Percentiles rank a stretch among this genome's conserved stretches.
Conservation (phyloP, 2,888 invertebrate genomes). For the Idaea straminata region DNA sequence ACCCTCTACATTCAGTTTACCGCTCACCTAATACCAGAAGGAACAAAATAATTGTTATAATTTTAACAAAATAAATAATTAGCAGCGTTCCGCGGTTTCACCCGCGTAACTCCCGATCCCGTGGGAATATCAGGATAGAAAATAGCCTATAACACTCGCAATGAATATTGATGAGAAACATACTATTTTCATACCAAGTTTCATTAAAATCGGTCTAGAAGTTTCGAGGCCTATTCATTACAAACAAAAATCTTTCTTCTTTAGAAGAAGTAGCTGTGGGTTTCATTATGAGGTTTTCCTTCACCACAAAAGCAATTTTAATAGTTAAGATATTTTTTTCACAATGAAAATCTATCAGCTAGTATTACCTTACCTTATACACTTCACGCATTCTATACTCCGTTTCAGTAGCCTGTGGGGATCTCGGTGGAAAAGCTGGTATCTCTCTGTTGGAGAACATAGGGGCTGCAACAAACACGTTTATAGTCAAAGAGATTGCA, state of each 20-base stretch:
- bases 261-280: no score
- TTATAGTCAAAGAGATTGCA: neutral
- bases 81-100: neutral
- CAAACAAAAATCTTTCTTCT: no score
- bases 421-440: slow-evolving; percentile 80
- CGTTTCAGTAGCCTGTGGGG: slow-evolving; percentile 82
- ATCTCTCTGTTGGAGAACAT: slow-evolving; percentile 67
- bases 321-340: neutral
- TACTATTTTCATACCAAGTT: no score
- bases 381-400: slow-evolving; percentile 94
- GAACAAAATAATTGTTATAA: neutral
- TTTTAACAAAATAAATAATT: neutral
- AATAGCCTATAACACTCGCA: no score
- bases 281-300: no score
- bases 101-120: neutral
- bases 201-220: no score
- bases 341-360: neutral
- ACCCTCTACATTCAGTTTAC: slow-evolving; percentile 91
- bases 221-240: no score
- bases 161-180: no score
- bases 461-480: slow-evolving; percentile 43
- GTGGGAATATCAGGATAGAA: neutral
- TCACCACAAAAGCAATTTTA: no score
- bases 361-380: slow-evolving; percentile 81
- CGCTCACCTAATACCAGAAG: slow-evolving; percentile 82